Base-by-base conservation (phyloP, 1,140 invertebrate genomes). In the Trichoplusia ni region DNA sequence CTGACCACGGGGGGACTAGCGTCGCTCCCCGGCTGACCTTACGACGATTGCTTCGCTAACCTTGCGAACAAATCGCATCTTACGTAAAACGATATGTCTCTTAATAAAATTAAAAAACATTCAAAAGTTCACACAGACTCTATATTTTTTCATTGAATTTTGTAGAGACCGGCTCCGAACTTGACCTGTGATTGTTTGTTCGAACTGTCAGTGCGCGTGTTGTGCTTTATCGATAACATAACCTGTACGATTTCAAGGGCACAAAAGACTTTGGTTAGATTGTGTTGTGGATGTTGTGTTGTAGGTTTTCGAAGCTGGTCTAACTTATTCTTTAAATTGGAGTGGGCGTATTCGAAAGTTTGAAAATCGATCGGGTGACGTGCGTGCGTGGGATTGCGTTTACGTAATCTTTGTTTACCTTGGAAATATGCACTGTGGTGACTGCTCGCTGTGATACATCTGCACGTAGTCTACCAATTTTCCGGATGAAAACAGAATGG, bases 321-420 rank as follows among this genome's bases (percentile, higher is more conserved):
- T 80, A 75, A 73, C 65, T 71, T 80, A 75, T 71, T 82, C 72
- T 81, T 82, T 84, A 82, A 78, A 81, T 83, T 58, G 87, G 84
- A 84, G 87, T 90, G 85, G 87, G 87, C 87, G 87, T 90, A 90
- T 87, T 89, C 83, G 82, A 90, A 90, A 90, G 86, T 90, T 90
- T 90, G 75, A 86, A 83, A 90, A 90, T 90, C 87, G 87, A 90
- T 90, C 75, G 84, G 82, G 77, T 85, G 82, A 86, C 82, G 87
- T 85, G 81, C 81, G 81, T 89, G 84, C 84, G 86, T 90, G 84
- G 86, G 87, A 89, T 90, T 89, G 77, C 76, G 75, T 90, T 90
- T 89, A 90, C 84, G 86, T 89, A 90, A 90, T 89, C 82, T 89
- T 90, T 90, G 88, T 90, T 90, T 90, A 90, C 88, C 84, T 90